These are phyloP conservation scores for Bufotes viridis DNA, from an alignment of 2,797 vertebrate species.

Conservation along the genomic window DNA sequence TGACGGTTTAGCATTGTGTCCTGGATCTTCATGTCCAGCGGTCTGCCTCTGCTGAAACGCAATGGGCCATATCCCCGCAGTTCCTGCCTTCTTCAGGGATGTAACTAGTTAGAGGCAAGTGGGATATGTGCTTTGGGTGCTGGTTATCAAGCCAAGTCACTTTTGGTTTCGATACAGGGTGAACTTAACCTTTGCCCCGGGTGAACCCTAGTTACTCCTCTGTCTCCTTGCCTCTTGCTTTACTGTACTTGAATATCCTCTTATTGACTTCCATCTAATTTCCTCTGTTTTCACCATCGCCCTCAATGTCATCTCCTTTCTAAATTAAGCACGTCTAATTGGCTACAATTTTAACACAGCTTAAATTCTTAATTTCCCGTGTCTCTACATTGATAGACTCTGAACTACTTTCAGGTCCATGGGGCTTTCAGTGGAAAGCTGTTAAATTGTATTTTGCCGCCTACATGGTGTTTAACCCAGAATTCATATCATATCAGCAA, in stretches of 20 bases:
- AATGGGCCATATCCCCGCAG: not conserved
- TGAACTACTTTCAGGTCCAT: slow-evolving; percentile 10
- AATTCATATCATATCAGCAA: slow-evolving; percentile 9
- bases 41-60: not conserved
- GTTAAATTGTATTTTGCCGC: not conserved
- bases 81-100: too few species aligned
- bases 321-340: slow-evolving; percentile 32
- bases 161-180: too few species aligned
- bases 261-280: slow-evolving; percentile 1
- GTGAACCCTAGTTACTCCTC: not conserved
- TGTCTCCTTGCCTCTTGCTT: not conserved
- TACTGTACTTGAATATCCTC: not conserved
- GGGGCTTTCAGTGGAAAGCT: slow-evolving; percentile 6
- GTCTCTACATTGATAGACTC: slow-evolving; percentile 31
- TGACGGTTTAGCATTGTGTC: not conserved
- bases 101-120: too few species aligned
- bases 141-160: too few species aligned
- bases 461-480: not conserved
- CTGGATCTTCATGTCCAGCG: not conserved
- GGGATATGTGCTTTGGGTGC: too few species aligned
- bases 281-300: not conserved
- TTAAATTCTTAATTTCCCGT: slow-evolving; percentile 27
- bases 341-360: slow-evolving; percentile 8
- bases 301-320: slow-evolving; percentile 33
- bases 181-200: too few species aligned